Conservation (phyloP, 2,113 vertebrate species). For the Aegotheles bennettii region DNA sequence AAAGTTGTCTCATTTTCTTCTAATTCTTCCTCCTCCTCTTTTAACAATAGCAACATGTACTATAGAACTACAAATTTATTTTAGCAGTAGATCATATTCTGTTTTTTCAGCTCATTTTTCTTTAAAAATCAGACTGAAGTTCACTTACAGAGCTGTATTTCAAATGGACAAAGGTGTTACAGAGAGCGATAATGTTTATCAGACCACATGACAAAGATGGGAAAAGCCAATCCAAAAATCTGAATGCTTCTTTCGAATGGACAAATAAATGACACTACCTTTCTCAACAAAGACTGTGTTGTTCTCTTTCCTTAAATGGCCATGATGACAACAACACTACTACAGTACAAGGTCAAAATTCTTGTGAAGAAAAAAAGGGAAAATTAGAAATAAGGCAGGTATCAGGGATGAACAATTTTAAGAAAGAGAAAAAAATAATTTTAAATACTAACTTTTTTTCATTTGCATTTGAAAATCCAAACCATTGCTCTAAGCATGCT, state of each 20-base stretch:
- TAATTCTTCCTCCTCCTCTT: not conserved
- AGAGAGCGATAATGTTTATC: not conserved
- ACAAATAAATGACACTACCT: not conserved
- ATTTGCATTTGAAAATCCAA: not conserved
- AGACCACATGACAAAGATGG: not conserved
- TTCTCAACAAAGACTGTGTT: not conserved
- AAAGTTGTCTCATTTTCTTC: not conserved
- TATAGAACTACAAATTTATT: not conserved
- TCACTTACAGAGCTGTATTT: not conserved
- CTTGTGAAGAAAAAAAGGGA: not conserved
- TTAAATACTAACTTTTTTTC: not conserved
- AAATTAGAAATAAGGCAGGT: not conserved
- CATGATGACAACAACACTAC: not conserved
- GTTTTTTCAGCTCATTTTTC: not conserved
- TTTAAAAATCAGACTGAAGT: not conserved
- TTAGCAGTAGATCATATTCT: not conserved
- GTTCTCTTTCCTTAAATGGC: not conserved
- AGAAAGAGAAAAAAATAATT: not conserved
- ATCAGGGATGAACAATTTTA: not conserved
- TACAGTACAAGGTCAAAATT: not conserved
- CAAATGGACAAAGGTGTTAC: not conserved
- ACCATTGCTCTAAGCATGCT: not conserved
- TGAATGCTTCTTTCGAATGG: not conserved
- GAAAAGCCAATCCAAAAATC: not conserved
- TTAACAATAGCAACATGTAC: not conserved